Evolutionary conservation across 2,888 invertebrate genomes (phyloP).

Genomic region (Eupithecia pulchellata): DNA sequence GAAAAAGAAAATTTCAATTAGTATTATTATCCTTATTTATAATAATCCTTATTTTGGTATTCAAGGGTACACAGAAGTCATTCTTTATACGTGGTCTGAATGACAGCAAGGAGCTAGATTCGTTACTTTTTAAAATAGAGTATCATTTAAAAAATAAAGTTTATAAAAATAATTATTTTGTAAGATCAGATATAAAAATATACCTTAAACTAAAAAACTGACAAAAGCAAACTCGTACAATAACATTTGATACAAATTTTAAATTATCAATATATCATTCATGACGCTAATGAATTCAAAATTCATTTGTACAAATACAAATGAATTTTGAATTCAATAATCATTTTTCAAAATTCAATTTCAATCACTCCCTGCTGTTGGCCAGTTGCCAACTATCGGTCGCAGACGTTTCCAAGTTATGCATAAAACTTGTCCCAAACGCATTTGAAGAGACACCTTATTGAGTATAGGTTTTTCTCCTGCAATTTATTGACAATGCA

Average conservation of each 20-base stretch:
- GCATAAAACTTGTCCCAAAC: slow-evolving; percentile 67
- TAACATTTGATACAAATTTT: not conserved
- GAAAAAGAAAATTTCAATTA: not conserved
- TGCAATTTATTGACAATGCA: slow-evolving; percentile 61
- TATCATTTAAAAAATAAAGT: no score
- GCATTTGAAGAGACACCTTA: slow-evolving; percentile 67
- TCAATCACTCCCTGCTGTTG: slow-evolving; percentile 55
- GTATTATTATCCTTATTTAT: not conserved
- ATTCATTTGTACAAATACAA: no score
- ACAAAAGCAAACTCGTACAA: no score
- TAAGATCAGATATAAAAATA: no score
- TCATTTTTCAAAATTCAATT: slow-evolving; percentile 35
- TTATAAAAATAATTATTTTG: no score
- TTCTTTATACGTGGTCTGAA: no score
- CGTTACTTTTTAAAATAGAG: no score
- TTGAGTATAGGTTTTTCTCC: slow-evolving; percentile 43
- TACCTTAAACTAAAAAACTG: no score
- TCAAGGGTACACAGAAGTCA: no score
- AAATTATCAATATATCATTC: not conserved
- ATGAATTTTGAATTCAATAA: slow-evolving; percentile 3
- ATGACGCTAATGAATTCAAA: not conserved
- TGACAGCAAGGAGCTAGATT: no score
- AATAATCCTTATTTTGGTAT: not conserved
- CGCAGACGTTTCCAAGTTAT: slow-evolving; percentile 71
- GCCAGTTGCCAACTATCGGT: slow-evolving; percentile 62